These are phyloP conservation scores for Leptinotarsa defecta DNA, from an alignment of 1,140 invertebrate species.

Conservation along the genomic window DNA sequence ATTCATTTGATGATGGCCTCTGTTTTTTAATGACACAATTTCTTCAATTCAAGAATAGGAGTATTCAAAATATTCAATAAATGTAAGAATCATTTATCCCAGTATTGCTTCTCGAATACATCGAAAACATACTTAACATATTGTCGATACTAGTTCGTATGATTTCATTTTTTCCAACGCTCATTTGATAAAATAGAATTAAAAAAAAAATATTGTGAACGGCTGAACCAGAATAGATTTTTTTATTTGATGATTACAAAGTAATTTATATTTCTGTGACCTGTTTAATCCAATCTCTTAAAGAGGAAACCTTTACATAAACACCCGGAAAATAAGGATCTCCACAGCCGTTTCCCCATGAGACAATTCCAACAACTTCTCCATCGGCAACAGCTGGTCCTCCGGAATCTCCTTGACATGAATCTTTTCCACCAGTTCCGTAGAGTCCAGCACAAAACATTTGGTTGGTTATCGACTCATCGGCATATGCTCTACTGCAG, in stretches of 20 bases:
- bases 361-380: slow-evolving; percentile 61
- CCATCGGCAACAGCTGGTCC: slow-evolving; percentile 61
- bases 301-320: slow-evolving; percentile 32
- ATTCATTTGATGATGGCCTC: too few relatives aligned
- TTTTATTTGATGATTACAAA: background rate
- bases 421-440: slow-evolving; percentile 58
- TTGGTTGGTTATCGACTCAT: slow-evolving; percentile 50
- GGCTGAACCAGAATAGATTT: background rate
- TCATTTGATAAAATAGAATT: background rate
- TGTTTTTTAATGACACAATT: too few relatives aligned
- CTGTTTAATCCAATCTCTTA: slow-evolving; percentile 30
- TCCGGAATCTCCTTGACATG: slow-evolving; percentile 71
- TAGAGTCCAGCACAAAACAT: slow-evolving; percentile 53
- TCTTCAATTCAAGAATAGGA: too few relatives aligned
- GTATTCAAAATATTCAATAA: too few relatives aligned
- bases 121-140: background rate
- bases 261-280: slow-evolving; percentile 10
- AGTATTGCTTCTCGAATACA: background rate
- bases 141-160: too few relatives aligned
- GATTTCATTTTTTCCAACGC: background rate
- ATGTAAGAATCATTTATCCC: too few relatives aligned
- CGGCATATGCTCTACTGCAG: slow-evolving; percentile 26
- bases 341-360: slow-evolving; percentile 58
- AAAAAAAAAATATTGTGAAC: background rate
- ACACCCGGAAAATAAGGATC: slow-evolving; percentile 36